Percentiles rank a stretch among this genome's conserved stretches.
Conservation (phyloP, 2,797 vertebrate genomes). For the Ptychobarbus kaznakovi region DNA sequence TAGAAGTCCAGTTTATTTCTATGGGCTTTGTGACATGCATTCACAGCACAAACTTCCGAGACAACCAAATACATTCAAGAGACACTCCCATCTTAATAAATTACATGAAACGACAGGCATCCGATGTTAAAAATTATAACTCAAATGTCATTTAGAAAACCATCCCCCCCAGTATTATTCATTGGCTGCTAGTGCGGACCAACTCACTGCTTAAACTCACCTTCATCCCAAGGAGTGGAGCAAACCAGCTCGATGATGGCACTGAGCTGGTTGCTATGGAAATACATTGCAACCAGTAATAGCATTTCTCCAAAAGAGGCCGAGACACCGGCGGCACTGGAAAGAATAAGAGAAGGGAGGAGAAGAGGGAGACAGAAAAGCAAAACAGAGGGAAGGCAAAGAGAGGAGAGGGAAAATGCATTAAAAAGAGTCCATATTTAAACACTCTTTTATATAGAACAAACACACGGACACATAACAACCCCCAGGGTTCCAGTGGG, state of each 20-base stretch:
- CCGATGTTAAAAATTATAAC: background rate
- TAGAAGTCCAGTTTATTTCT: background rate
- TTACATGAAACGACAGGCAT: background rate
- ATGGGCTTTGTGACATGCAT: background rate
- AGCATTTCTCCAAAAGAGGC: slow-evolving; percentile 99
- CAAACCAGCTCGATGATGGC: slow-evolving; percentile 99
- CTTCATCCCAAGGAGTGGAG: slow-evolving; percentile 99
- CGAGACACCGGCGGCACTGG: slow-evolving; percentile 95
- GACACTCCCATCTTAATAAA: background rate
- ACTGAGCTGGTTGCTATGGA: slow-evolving; percentile 98
- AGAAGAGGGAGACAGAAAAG: background rate
- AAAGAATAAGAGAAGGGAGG: slow-evolving; percentile 51
- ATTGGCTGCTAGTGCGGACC: slow-evolving; percentile 60
- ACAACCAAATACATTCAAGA: background rate
- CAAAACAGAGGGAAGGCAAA: slow-evolving; percentile 47
- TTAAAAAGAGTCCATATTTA: slow-evolving; percentile 49
- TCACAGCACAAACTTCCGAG: background rate
- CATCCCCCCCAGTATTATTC: background rate
- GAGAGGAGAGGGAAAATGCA: slow-evolving; percentile 31
- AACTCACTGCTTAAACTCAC: slow-evolving; percentile 78
- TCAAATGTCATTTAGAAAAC: background rate
- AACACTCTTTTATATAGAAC: slow-evolving; percentile 57
- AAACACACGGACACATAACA: background rate
- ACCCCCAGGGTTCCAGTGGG: slow-evolving; percentile 1
- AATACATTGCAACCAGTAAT: slow-evolving; percentile 98